A percentile compares a stretch with the other conserved stretches of the same genome.
phyloP scores from a whole-genome alignment of 1,140 invertebrate species.

The Augochlora pura region DNA sequence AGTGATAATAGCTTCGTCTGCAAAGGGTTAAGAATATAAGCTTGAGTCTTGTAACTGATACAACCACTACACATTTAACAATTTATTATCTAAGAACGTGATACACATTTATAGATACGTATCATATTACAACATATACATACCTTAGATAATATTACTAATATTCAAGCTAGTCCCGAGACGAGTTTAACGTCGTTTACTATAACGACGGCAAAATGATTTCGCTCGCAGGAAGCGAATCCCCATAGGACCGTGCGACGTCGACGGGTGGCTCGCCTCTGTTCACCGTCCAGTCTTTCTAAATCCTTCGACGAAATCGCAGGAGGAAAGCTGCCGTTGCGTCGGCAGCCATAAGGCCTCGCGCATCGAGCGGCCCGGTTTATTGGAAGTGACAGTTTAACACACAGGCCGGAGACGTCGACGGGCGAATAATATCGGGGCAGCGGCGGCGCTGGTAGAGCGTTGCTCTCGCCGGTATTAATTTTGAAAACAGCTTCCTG shows the following conservation, averaged over 20 bases:
- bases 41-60: no score
- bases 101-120: no score
- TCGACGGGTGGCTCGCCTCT: slow-evolving; percentile 29
- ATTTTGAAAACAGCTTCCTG: not conserved
- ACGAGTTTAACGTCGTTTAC: no score
- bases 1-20: no score
- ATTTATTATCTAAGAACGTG: no score
- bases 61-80: no score
- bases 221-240: no score
- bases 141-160: no score
- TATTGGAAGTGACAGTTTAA: slow-evolving; percentile 41
- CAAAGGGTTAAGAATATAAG: no score
- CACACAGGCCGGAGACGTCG: not conserved
- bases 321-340: slow-evolving; percentile 8
- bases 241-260: not conserved
- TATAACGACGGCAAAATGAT: no score
- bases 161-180: no score
- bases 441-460: not conserved
- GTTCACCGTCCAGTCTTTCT: slow-evolving; percentile 11
- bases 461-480: not conserved
- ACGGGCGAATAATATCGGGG: not conserved
- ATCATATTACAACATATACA: no score
- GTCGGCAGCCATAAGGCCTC: slow-evolving; percentile 40
- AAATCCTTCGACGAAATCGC: slow-evolving; percentile 44
- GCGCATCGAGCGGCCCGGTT: slow-evolving; percentile 1